phyloP scores from a whole-genome alignment of 2,113 vertebrate species.

The Heliornis fulica region DNA sequence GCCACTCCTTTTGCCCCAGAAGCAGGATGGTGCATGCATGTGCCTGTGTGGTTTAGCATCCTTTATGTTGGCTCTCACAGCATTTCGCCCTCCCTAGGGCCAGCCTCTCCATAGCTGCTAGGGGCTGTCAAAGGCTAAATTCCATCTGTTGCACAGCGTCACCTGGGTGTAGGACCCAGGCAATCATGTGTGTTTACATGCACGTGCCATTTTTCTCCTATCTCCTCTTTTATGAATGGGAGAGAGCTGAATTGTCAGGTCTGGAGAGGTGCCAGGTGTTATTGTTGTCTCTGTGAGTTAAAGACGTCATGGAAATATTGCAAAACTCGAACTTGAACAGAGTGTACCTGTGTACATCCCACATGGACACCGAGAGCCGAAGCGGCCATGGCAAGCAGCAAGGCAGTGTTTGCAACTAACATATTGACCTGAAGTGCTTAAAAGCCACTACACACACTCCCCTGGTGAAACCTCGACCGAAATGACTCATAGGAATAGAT shows the following conservation, averaged over 20 bases:
- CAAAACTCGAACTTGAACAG: not conserved
- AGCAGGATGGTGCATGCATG: not conserved
- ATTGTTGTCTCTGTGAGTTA: not conserved
- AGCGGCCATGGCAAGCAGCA: not conserved
- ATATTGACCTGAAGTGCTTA: not conserved
- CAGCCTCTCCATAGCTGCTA: not conserved
- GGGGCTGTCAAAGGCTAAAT: not conserved
- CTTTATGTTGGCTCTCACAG: not conserved
- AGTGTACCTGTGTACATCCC: not conserved
- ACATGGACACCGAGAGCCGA: fast-evolving
- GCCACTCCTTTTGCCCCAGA: not conserved
- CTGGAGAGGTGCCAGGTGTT: not conserved
- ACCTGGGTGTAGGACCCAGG: not conserved
- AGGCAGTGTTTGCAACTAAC: not conserved
- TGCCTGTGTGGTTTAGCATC: not conserved
- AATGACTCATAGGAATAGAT: conserved; percentile 8
- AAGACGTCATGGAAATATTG: not conserved
- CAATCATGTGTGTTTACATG: not conserved
- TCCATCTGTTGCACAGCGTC: not conserved
- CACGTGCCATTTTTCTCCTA: not conserved
- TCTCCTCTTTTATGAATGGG: not conserved
- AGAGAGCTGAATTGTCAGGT: not conserved
- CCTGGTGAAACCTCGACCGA: not conserved
- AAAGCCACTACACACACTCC: not conserved
- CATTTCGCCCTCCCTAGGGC: not conserved